phyloP scores from a whole-genome alignment of 1,140 invertebrate species.

The Euwallacea fornicatus region DNA sequence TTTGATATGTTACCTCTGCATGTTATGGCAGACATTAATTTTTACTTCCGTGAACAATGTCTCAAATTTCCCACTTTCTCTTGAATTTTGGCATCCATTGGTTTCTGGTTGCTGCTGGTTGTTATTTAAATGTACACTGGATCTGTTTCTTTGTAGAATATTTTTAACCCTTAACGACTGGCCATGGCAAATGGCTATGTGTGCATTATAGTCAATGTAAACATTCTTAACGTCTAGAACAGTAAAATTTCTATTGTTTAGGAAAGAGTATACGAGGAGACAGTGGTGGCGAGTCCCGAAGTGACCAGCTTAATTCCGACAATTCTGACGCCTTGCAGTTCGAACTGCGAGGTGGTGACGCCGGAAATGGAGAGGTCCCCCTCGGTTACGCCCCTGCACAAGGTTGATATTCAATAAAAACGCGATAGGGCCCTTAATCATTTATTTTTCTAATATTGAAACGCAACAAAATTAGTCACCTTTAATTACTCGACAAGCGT shows the following conservation, averaged over 20 bases:
- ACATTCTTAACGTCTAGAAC: too few species aligned
- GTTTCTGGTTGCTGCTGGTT: too few species aligned
- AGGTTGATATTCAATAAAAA: conserved; percentile 36
- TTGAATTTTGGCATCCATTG: too few species aligned
- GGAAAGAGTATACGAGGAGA: conserved; percentile 58
- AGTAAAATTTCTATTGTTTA: conserved; percentile 39
- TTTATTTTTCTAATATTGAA: not conserved
- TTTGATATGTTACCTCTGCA: too few species aligned
- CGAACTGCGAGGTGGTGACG: conserved; percentile 53
- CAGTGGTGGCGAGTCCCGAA: conserved; percentile 60
- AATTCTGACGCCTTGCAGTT: conserved; percentile 56
- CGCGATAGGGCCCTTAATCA: not conserved
- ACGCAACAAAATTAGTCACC: conserved; percentile 32
- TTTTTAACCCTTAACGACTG: too few species aligned
- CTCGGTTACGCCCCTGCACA: conserved; percentile 54
- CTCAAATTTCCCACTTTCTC: too few species aligned
- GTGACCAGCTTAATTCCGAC: conserved; percentile 58
- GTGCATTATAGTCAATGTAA: too few species aligned
- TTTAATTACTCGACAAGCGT: conserved; percentile 17
- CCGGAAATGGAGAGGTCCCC: conserved; percentile 55
- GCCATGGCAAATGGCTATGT: too few species aligned
- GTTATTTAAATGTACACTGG: too few species aligned
- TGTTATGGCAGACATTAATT: too few species aligned
- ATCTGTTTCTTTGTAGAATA: too few species aligned
- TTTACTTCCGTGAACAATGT: too few species aligned